These are phyloP conservation scores for Mus minutoides DNA, from an alignment of 2,797 vertebrate genomes.

Conservation along the genomic window DNA sequence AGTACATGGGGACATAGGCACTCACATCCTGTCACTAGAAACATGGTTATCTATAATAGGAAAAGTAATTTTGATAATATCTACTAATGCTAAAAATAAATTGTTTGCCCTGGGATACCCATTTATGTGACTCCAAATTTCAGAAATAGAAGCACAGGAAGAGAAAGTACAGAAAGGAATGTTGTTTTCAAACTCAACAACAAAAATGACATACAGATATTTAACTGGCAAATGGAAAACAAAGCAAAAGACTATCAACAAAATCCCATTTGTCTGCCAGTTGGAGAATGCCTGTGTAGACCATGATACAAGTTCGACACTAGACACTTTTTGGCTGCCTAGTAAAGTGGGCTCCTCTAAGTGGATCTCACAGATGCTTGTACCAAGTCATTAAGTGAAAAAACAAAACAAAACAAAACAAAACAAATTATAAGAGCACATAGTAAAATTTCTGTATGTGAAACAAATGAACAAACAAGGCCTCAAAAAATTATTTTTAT, in stretches of 20 bases:
- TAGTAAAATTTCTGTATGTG: not conserved
- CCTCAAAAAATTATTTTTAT: not conserved
- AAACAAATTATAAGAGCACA: not conserved
- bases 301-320: not conserved
- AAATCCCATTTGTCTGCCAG: not conserved
- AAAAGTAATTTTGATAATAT: not conserved
- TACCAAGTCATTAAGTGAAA: not conserved
- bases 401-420: no score
- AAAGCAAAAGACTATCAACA: not conserved
- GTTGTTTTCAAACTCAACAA: constrained; percentile 41
- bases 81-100: constrained; percentile 40
- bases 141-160: not conserved
- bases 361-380: not conserved
- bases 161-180: not conserved
- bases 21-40: not conserved
- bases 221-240: not conserved
- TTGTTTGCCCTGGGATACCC: not conserved
- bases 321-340: not conserved
- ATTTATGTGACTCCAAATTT: not conserved
- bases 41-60: not conserved
- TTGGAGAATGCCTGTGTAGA: not conserved
- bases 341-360: not conserved
- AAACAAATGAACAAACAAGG: not conserved
- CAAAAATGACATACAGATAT: not conserved
- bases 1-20: not conserved